Evolutionary conservation across 1,140 invertebrate species (phyloP).

Genomic region (Zaprionus vittiger): DNA sequence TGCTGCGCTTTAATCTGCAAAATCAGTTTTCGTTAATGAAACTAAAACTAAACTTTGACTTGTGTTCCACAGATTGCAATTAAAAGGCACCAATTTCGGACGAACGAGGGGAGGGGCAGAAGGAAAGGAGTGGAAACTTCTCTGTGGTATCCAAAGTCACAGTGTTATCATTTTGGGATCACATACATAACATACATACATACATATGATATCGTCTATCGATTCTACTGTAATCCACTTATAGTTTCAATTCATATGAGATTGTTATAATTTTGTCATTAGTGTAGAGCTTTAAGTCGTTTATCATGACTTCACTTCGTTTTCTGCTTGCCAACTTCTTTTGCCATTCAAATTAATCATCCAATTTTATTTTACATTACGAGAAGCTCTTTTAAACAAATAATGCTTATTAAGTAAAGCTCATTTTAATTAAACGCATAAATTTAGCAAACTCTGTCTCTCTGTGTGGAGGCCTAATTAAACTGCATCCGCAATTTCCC

Average conservation of each 20-base stretch:
- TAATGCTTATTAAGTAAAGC: constrained; percentile 42
- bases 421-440: constrained; percentile 59
- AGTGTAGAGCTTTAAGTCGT: neutral
- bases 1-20: constrained; percentile 17
- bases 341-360: constrained; percentile 7
- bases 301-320: neutral
- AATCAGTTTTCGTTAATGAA: constrained; percentile 42
- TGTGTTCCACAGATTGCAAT: constrained; percentile 15
- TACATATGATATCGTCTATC: neutral
- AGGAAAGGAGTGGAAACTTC: neutral
- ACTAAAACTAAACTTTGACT: constrained; percentile 42
- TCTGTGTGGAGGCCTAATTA: constrained; percentile 52
- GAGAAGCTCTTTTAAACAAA: constrained; percentile 5
- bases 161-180: neutral
- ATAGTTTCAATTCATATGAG: neutral
- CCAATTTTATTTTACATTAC: constrained; percentile 24
- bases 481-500: constrained; percentile 18
- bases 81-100: constrained; percentile 7
- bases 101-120: neutral
- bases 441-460: constrained; percentile 41
- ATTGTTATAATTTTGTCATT: neutral
- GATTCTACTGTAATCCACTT: neutral
- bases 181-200: neutral
- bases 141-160: neutral
- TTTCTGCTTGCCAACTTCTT: neutral